Conservation (phyloP, 2,113 vertebrate species). For the Anhinga rufa region DNA sequence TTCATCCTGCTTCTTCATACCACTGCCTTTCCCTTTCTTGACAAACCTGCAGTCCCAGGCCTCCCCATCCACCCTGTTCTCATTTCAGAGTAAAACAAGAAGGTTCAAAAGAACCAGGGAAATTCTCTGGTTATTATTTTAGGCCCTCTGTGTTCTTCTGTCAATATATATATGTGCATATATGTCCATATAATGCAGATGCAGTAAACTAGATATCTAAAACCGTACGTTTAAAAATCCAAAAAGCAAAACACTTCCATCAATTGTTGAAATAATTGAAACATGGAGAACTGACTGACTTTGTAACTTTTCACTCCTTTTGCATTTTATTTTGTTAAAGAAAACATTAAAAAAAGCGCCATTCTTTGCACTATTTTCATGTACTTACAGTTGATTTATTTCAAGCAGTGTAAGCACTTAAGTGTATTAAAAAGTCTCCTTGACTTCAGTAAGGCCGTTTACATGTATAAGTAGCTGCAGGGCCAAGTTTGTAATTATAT, state of each 20-base stretch:
- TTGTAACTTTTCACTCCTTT: not conserved
- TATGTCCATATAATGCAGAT: no score
- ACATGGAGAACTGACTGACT: not conserved
- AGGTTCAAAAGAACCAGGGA: no score
- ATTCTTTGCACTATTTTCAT: not conserved
- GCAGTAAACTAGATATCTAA: no score
- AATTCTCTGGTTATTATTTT: no score
- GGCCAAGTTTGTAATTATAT: slow-evolving; percentile 17
- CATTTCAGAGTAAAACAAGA: no score
- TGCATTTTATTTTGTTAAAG: not conserved
- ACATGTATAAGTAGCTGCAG: not conserved
- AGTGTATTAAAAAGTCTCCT: not conserved
- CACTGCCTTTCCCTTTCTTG: no score
- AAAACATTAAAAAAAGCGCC: not conserved
- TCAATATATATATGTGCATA: no score
- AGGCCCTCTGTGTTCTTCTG: no score
- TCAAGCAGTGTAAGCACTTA: not conserved
- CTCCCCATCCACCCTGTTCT: no score
- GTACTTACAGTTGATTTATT: not conserved
- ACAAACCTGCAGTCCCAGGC: no score
- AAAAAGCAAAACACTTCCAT: not conserved
- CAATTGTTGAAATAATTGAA: not conserved
- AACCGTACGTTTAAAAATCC: no score
- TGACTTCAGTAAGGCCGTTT: not conserved
- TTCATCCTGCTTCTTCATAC: no score